These are phyloP conservation scores for Anagrus nilaparvatae DNA, from an alignment of 1,140 invertebrate species.

Conservation along the genomic window DNA sequence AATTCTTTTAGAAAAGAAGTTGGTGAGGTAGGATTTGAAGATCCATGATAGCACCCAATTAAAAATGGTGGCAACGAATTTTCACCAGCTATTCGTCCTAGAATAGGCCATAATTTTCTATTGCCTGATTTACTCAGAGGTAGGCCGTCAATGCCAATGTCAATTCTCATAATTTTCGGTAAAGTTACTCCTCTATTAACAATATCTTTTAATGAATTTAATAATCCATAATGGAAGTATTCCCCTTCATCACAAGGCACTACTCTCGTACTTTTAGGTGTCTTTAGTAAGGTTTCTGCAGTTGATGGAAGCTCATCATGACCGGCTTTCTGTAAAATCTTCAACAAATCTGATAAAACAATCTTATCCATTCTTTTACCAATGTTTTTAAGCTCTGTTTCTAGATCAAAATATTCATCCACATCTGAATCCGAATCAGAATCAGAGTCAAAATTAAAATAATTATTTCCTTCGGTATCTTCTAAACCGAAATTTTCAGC, in stretches of 20 bases:
- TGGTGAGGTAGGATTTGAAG: background rate
- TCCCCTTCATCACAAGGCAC: background rate
- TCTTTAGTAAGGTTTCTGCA: background rate
- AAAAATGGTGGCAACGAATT: background rate
- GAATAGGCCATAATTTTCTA: constrained; percentile 4
- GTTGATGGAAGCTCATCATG: background rate
- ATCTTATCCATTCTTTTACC: too few species aligned
- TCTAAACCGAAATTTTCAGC: too few species aligned
- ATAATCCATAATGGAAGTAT: constrained; percentile 2
- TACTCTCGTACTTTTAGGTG: background rate
- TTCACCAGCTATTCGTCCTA: background rate
- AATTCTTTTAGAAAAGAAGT: background rate
- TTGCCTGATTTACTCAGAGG: background rate
- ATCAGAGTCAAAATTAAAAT: too few species aligned
- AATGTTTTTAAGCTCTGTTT: too few species aligned
- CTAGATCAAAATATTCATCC: too few species aligned
- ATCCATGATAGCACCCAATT: background rate
- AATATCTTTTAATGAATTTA: background rate
- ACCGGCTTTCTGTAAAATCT: background rate
- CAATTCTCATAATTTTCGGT: background rate
- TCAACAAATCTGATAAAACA: too few species aligned
- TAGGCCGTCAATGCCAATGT: background rate
- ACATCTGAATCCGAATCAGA: too few species aligned
- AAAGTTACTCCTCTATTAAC: background rate
- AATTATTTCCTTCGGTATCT: too few species aligned